Base-by-base conservation (phyloP, 2,797 vertebrate species). In the Centropyge bicolor region DNA sequence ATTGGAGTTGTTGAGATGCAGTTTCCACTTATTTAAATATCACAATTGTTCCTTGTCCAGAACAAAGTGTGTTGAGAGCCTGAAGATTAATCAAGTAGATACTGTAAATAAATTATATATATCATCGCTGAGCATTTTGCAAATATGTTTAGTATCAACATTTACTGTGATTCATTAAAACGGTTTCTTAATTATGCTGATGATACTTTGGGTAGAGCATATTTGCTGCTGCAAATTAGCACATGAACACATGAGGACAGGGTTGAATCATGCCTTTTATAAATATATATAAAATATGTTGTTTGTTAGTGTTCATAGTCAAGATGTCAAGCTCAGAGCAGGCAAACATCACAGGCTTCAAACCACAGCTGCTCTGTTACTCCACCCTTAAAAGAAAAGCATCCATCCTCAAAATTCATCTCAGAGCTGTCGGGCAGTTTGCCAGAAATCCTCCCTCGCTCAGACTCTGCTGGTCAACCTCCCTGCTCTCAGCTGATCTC, bases 301-400 rank as follows among this genome's bases (percentile, higher is more conserved):
- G 45, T 57, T 17, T 27, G 22, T 19, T 7, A 22, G 31, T 45
- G 38, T 46, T 71, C 36, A 60, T 19, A 59, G 19, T 43, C 20
- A 6, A 61, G 38, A 35, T 14, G 55, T 62, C 1, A 67, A 67
- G 9, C 43, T 51, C 12, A 16, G 27, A 51, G 8, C 17, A 10
- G 11, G 9, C 1, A 61, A 46, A 70, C 24, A 17, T 36, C 14
- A 24, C 41, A 22, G 56, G 54, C 27, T 66, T 59, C 31, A 73
- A 64, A 70, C 52, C 63, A 55, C 41, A 52, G 43, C 24, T 60
- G 41, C 68, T 63, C n/a, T 59, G 24, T 41, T 46, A 17, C 57
- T 40, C 41, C 40, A 38, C 24, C 14, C 35, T 63, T 36, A 38
- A 27, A 40, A 40, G 27, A 24, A 13, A 35, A 76, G 48, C 22